Evolutionary conservation across 2,113 vertebrate genomes (phyloP).

Genomic region (Zosterops japonicus): DNA sequence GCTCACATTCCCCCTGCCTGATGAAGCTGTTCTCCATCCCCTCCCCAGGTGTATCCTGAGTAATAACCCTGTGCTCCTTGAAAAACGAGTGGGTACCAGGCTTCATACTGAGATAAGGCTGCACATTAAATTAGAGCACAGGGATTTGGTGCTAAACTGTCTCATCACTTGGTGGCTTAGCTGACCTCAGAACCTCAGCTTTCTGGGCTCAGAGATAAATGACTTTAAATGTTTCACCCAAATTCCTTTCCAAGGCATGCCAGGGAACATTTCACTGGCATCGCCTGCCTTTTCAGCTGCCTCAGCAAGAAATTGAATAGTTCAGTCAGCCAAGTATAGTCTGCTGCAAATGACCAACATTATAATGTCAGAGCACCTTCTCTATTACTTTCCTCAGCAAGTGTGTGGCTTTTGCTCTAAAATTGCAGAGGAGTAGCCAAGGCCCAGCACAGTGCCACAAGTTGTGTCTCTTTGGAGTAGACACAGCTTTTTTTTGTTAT

Average conservation of each 20-base stretch:
- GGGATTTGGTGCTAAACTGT: neutral
- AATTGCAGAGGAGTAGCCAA: neutral
- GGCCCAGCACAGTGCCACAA: neutral
- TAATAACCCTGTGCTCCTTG: neutral
- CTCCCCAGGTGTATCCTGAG: neutral
- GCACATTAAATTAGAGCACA: neutral
- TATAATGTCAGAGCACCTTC: neutral
- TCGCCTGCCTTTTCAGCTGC: neutral
- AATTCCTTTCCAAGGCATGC: neutral
- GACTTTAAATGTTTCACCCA: neutral
- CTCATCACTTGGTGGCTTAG: neutral
- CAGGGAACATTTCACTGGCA: neutral
- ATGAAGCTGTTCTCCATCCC: neutral
- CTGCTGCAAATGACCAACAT: neutral
- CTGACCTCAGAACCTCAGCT: neutral
- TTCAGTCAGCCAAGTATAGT: neutral
- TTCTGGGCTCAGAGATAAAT: neutral
- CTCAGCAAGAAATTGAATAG: neutral
- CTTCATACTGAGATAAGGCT: neutral
- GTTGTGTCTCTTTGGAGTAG: neutral
- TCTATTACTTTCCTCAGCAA: neutral
- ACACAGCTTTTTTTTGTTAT: neutral
- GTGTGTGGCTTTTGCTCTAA: neutral
- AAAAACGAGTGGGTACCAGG: neutral
- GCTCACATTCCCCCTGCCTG: neutral